Conservation (phyloP, 2,888 invertebrate genomes). For the Alloplasta piceator region DNA sequence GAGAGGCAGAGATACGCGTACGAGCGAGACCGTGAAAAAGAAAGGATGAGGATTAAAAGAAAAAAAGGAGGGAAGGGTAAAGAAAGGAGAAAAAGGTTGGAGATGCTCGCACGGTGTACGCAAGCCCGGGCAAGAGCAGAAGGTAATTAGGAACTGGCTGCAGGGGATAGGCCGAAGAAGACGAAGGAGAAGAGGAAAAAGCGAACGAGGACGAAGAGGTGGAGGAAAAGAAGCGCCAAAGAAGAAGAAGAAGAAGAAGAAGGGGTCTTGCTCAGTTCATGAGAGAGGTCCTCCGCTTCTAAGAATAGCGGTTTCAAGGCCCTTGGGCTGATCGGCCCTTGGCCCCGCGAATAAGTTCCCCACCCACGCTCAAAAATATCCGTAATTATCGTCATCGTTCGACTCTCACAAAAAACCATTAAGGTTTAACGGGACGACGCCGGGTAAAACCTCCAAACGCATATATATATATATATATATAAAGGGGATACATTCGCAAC, state of each 20-base stretch:
- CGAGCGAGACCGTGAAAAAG: conserved; percentile 37
- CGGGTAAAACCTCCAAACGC: conserved; percentile 24
- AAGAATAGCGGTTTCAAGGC: conserved; percentile 77
- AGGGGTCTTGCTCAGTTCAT: conserved; percentile 30
- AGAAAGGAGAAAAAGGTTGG: conserved; percentile 21
- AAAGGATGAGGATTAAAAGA: conserved; percentile 22
- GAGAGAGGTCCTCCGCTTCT: conserved; percentile 69
- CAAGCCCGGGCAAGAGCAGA: conserved; percentile 55
- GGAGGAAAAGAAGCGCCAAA: conserved; percentile 43
- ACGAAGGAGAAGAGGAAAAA: conserved; percentile 14
- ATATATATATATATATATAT: conserved; percentile 34
- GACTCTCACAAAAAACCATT: conserved; percentile 55
- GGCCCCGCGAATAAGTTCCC: conserved; percentile 58
- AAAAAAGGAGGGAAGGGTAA: conserved; percentile 14
- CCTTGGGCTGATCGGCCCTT: conserved; percentile 72
- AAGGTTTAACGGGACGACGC: conserved; percentile 55
- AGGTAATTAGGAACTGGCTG: conserved; percentile 76
- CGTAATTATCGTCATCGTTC: conserved; percentile 62
- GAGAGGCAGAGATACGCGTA: conserved; percentile 50
- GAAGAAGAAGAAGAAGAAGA: conserved; percentile 50
- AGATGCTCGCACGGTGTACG: conserved; percentile 42
- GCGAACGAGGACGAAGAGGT: conserved; percentile 4
- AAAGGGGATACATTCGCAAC: neutral
- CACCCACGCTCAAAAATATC: conserved; percentile 67
- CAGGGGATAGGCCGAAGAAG: conserved; percentile 63